Conservation (phyloP, 2,113 vertebrate genomes). For the Tupaia tana region DNA sequence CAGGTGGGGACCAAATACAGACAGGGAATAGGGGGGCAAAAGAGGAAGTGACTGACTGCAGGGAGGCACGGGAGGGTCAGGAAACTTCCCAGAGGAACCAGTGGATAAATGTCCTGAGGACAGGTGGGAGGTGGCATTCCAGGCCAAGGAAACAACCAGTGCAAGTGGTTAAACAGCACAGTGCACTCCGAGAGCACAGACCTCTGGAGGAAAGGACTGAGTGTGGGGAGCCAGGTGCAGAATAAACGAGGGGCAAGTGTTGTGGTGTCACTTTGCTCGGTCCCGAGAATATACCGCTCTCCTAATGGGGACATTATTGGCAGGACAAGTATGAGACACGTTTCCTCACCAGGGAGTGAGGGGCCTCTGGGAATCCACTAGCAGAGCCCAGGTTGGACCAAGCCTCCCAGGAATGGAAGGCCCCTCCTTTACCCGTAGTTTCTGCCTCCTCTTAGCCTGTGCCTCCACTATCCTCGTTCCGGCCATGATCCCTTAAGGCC, state of each 20-base stretch:
- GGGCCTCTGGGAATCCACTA: not conserved
- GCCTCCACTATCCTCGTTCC: not conserved
- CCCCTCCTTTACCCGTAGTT: not conserved
- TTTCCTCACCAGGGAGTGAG: not conserved
- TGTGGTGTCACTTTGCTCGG: not conserved
- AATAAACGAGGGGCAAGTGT: not conserved
- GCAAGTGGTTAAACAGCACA: not conserved
- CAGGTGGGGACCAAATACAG: not conserved
- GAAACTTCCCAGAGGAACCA: not conserved
- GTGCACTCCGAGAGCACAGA: not conserved
- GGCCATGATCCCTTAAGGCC: not conserved
- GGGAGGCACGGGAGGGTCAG: not conserved
- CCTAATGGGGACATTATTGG: fast-evolving
- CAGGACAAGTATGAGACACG: not conserved
- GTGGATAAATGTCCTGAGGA: not conserved
- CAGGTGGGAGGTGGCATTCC: not conserved
- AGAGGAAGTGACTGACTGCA: not conserved
- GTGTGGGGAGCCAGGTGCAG: not conserved
- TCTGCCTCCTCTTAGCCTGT: not conserved
- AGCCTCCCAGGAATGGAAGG: not conserved
- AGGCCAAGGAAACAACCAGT: not conserved
- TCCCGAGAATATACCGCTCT: not conserved
- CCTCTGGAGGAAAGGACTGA: not conserved
- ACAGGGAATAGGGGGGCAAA: not conserved
- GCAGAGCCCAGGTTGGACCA: not conserved